A percentile compares a stretch with the other conserved stretches of the same genome.
Evolutionary conservation across 2,888 invertebrate species (phyloP).

Genomic region (Empis stercorea): DNA sequence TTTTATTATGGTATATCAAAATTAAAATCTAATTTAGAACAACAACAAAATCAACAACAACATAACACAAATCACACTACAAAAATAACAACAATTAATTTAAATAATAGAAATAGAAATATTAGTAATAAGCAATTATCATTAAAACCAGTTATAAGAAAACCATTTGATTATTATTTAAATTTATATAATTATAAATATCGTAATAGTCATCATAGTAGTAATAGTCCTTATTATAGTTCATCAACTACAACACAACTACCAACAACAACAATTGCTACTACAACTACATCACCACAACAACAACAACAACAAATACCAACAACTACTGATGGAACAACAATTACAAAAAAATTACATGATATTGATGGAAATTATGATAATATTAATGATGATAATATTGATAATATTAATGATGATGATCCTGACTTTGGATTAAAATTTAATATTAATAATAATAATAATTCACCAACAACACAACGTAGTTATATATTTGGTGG

Average conservation of each 20-base stretch:
- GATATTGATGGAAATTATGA: background rate
- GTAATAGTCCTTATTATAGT: slow-evolving; percentile 14
- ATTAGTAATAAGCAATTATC: slow-evolving; percentile 6
- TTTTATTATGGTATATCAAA: slow-evolving; percentile 10
- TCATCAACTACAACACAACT: slow-evolving; percentile 7
- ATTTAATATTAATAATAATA: slow-evolving; percentile 10
- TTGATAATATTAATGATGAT: background rate
- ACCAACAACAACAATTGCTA: slow-evolving; percentile 7
- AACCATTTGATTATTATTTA: slow-evolving; percentile 32
- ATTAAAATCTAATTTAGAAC: slow-evolving; percentile 16
- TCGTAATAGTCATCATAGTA: slow-evolving; percentile 13
- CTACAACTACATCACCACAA: slow-evolving; percentile 8
- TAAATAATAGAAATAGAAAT: slow-evolving; percentile 16
- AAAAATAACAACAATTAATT: slow-evolving; percentile 28
- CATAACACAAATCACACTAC: slow-evolving; percentile 16
- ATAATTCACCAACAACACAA: slow-evolving; percentile 14
- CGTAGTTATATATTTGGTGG: slow-evolving; percentile 15
- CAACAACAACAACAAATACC: slow-evolving; percentile 5
- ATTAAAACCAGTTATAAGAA: slow-evolving; percentile 18
- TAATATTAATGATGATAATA: background rate
- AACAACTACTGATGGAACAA: slow-evolving; percentile 1
- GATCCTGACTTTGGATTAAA: background rate
- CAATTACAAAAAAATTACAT: slow-evolving; percentile 1
- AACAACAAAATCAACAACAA: slow-evolving; percentile 18
- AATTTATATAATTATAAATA: slow-evolving; percentile 17